Percentiles rank a stretch among this genome's conserved stretches.
phyloP scores from a whole-genome alignment of 1,140 invertebrate species.

The Nephila pilipes region DNA sequence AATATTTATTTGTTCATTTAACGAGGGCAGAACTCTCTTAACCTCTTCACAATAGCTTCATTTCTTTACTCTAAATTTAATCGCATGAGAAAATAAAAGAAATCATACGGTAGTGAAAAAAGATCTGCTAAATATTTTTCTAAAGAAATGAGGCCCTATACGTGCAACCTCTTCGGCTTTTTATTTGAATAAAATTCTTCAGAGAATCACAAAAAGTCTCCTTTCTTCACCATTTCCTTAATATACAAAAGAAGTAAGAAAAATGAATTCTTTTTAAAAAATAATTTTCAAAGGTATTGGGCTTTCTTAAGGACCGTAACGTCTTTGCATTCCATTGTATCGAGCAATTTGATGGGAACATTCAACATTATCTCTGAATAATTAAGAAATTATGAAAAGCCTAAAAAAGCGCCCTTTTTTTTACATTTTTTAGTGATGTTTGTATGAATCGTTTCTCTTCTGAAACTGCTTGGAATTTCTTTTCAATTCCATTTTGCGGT shows the following conservation, averaged over 20 bases:
- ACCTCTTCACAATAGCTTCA: neutral
- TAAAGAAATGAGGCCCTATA: slow-evolving; percentile 1
- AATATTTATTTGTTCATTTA: slow-evolving; percentile 1
- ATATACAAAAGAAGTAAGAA: neutral
- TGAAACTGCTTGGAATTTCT: neutral
- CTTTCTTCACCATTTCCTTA: slow-evolving; percentile 18
- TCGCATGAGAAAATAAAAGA: neutral
- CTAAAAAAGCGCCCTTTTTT: neutral
- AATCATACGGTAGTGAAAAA: neutral
- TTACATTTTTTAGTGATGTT: neutral
- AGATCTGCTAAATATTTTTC: neutral
- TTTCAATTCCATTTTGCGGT: neutral
- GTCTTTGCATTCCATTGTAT: neutral
- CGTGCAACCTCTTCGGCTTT: neutral
- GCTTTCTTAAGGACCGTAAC: neutral
- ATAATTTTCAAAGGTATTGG: neutral
- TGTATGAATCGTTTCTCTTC: neutral
- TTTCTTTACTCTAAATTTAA: neutral
- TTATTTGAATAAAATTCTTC: slow-evolving; percentile 1
- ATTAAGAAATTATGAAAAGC: slow-evolving; percentile 14
- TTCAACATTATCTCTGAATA: slow-evolving; percentile 4
- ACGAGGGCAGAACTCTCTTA: neutral
- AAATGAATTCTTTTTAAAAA: slow-evolving; percentile 2
- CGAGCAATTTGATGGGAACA: slow-evolving; percentile 7
- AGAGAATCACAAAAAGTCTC: neutral